A percentile compares a stretch with the other conserved stretches of the same genome.
Evolutionary conservation across 2,113 vertebrate genomes (phyloP).

Genomic region (Alouatta palliata): DNA sequence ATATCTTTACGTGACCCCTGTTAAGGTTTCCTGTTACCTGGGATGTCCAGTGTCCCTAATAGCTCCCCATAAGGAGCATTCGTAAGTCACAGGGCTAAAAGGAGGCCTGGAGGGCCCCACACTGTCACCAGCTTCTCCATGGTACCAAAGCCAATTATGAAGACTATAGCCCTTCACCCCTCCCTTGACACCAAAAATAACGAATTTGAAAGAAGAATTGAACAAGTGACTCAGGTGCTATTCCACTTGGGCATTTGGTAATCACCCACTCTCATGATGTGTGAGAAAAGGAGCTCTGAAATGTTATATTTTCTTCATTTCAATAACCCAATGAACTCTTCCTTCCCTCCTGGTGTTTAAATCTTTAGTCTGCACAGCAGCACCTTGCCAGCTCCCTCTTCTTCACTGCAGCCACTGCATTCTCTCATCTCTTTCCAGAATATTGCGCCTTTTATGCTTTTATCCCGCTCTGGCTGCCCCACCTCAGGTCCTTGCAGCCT

Average conservation of each 20-base stretch:
- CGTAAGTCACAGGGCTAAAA: not conserved
- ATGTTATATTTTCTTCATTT: not conserved
- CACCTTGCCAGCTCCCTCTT: not conserved
- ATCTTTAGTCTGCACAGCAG: not conserved
- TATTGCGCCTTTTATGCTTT: not conserved
- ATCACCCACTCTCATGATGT: not conserved
- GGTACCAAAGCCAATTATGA: not conserved
- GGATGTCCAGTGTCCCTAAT: not conserved
- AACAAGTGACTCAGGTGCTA: not conserved
- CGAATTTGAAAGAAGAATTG: not conserved
- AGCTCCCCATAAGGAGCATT: not conserved
- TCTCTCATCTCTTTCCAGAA: not conserved
- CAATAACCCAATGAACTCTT: not conserved
- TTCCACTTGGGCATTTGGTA: not conserved
- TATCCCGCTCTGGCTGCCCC: not conserved
- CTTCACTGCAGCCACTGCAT: rapidly evolving
- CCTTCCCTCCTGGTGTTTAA: not conserved
- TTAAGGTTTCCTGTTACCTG: not conserved
- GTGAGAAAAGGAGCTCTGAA: not conserved
- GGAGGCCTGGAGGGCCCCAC: not conserved
- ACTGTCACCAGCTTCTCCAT: not conserved
- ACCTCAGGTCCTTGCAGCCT: not conserved
- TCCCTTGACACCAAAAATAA: not conserved
- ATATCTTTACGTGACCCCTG: not conserved
- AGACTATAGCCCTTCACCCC: not conserved